A percentile compares a stretch with the other conserved stretches of the same genome.
Evolutionary conservation across 2,113 vertebrate genomes (phyloP).

Genomic region (Alligator sinensis): DNA sequence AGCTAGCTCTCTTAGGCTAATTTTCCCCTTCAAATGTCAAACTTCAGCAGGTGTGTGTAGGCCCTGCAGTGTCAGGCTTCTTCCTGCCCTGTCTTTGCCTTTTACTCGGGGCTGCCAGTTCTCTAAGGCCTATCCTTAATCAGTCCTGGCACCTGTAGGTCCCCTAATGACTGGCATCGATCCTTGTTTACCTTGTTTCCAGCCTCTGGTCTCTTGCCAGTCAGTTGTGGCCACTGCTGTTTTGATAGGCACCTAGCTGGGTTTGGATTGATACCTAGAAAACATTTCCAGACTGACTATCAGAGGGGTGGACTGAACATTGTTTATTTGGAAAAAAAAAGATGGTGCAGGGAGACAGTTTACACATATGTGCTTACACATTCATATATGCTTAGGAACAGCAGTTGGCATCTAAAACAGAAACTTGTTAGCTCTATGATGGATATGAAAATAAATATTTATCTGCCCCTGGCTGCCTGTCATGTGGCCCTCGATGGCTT

Average conservation of each 20-base stretch:
- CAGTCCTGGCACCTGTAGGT: background rate
- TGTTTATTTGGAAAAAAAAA: background rate
- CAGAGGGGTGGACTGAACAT: background rate
- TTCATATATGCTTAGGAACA: background rate
- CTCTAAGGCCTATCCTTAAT: background rate
- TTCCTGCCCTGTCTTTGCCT: background rate
- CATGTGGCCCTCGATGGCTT: too few relatives aligned
- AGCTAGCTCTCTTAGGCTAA: background rate
- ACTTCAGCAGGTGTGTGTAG: background rate
- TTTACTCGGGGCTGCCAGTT: background rate
- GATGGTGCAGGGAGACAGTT: fast-evolving
- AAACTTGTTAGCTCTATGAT: background rate
- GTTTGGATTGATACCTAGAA: background rate
- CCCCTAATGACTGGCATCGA: background rate
- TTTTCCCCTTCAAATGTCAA: background rate
- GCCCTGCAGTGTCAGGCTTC: background rate
- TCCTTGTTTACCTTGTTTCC: background rate
- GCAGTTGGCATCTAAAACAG: background rate
- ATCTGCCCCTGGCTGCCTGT: too few relatives aligned
- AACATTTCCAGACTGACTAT: background rate
- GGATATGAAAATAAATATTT: background rate
- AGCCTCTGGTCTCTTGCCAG: fast-evolving
- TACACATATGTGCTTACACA: background rate
- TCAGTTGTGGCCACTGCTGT: background rate
- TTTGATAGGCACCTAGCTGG: background rate